Base-by-base conservation (phyloP, 2,797 vertebrate genomes). In the Xiphophorus birchmanni region DNA sequence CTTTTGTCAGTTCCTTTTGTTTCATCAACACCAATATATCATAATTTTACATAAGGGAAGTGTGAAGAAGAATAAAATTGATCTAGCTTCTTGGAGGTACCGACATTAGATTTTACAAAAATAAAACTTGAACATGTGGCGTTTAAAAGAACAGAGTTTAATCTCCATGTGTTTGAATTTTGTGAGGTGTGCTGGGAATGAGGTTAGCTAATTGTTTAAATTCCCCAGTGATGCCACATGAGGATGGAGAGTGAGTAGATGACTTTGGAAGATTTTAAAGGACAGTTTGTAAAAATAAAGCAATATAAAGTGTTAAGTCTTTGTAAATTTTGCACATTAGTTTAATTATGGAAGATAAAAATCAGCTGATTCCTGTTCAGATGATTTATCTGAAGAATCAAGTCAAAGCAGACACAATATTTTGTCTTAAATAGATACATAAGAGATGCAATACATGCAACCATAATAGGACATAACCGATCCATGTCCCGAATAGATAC, bases 11-110 rank as follows among this genome's bases (percentile, higher is more conserved):
- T 74, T 69, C 35, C 18, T 78, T 83, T 82, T 82, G 56, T 78
- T 78, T 80, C 76, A 82, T 82, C 82, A 74, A 23, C 79, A 69
- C 50, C 80, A 77, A 5, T 72, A 65, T 44, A 80, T 86, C 73
- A 76, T 81, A 67, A 58, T 73, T 58, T 89, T 81, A 29, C 71
- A 32, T 76, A 86, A 88, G 76, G 75, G 54, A 73, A 80, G 63
- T 17, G 32, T 73, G 72, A 89, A 76, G 52, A 88, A 75, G 50
- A 80, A 40, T 5, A 35, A 73, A 77, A 83, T 80, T 15, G 71
- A 80, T 87, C 69, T 78, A 75, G 11, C 40, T 74, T 54, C 76
- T 79, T 79, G 42, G 37, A 48, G 75, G 75, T 32, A 80, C 76
- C 56, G 63, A 80, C 32, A 47, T 60, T 56, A 67, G 54, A 80